These are phyloP conservation scores for Acronicta alni DNA, from an alignment of 2,888 invertebrate species.

Conservation along the genomic window DNA sequence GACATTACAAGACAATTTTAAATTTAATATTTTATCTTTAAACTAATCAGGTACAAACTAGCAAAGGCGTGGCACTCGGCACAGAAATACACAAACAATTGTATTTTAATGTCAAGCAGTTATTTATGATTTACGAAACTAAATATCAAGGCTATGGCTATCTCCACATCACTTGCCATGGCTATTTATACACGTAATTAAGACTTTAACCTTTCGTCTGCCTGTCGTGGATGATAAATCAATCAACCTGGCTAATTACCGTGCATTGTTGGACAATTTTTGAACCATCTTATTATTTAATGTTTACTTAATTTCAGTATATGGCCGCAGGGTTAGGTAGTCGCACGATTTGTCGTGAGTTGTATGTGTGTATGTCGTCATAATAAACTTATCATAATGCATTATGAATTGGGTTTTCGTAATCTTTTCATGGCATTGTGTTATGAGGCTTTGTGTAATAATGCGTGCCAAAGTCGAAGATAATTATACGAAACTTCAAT, in stretches of 20 bases:
- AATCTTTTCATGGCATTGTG: conserved; percentile 11
- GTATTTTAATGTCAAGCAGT: conserved; percentile 37
- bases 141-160: conserved; percentile 36
- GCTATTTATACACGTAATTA: conserved; percentile 39
- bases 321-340: conserved; percentile 25
- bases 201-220: conserved; percentile 32
- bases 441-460: not conserved
- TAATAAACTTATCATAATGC: conserved; percentile 24
- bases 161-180: conserved; percentile 19
- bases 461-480: not conserved
- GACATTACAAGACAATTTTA: conserved; percentile 16
- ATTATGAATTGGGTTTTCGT: conserved; percentile 36
- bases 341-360: conserved; percentile 44
- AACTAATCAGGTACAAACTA: conserved; percentile 37
- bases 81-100: conserved; percentile 14
- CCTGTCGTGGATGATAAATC: conserved; percentile 29
- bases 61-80: conserved; percentile 34
- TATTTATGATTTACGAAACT: conserved; percentile 25
- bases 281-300: conserved; percentile 17
- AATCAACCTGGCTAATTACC: conserved; percentile 34
- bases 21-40: conserved; percentile 19
- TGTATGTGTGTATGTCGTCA: conserved; percentile 36
- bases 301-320: conserved; percentile 22
- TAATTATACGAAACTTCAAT: not conserved
- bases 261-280: conserved; percentile 28